Evolutionary conservation across 2,797 vertebrate species (phyloP).

Genomic region (Alectoris magna): DNA sequence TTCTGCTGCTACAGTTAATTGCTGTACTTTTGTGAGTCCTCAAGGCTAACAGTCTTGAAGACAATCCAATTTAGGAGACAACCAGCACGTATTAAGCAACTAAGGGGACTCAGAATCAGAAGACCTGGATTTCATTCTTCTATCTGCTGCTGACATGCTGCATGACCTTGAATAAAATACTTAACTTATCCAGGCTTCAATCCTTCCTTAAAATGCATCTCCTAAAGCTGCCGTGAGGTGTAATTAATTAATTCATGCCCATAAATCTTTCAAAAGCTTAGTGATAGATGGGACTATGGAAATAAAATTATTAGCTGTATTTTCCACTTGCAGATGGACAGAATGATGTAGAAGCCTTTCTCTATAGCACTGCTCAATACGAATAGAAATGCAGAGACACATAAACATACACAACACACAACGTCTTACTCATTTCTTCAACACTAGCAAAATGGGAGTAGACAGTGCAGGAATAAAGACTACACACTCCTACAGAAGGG

Average conservation of each 20-base stretch:
- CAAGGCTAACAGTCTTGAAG: not conserved
- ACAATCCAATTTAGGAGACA: conserved; percentile 31
- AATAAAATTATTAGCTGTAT: not conserved
- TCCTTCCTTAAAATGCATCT: not conserved
- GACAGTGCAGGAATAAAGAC: not conserved
- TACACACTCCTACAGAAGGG: not conserved
- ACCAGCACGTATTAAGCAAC: conserved; percentile 8
- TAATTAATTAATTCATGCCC: not conserved
- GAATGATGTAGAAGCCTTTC: not conserved
- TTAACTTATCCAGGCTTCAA: not conserved
- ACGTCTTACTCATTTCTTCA: not conserved
- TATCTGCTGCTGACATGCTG: not conserved
- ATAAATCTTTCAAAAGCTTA: conserved; percentile 10
- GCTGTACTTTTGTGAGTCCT: not conserved
- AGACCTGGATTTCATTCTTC: conserved; percentile 1
- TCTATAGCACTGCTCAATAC: not conserved
- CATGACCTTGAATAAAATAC: conserved; percentile 23
- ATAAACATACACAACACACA: not conserved
- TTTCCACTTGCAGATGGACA: not conserved
- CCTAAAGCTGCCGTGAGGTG: not conserved
- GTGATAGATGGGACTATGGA: not conserved
- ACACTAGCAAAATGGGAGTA: not conserved
- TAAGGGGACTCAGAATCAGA: not conserved
- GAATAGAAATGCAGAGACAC: not conserved
- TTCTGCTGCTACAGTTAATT: not conserved